phyloP scores from a whole-genome alignment of 2,113 vertebrate genomes.

The Clarias magur region DNA sequence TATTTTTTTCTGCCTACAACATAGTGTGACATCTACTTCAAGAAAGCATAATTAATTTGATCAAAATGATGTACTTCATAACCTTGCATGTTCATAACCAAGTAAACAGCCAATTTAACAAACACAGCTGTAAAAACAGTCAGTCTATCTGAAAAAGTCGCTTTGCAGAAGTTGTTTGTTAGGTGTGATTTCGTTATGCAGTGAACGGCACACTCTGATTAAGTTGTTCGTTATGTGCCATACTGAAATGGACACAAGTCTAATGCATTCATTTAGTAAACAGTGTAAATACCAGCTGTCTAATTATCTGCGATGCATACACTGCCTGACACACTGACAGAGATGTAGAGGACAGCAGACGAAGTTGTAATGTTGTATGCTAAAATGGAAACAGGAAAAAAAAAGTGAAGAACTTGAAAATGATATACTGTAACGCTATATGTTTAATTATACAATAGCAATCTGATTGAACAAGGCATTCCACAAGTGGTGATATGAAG shows the following conservation, averaged over 20 bases:
- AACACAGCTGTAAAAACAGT: background rate
- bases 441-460: too few relatives aligned
- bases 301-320: background rate
- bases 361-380: background rate
- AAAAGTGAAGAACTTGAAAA: background rate
- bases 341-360: background rate
- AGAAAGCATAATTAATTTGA: background rate
- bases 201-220: background rate
- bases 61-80: background rate
- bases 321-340: background rate
- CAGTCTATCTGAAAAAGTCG: background rate
- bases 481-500: too few relatives aligned
- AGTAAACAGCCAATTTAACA: background rate
- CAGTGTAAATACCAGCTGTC: background rate
- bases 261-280: background rate
- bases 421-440: background rate
- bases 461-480: too few relatives aligned
- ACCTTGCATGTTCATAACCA: background rate
- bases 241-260: background rate
- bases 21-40: background rate
- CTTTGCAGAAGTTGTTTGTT: background rate
- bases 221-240: background rate
- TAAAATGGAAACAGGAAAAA: background rate
- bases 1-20: background rate
- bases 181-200: background rate